Base-by-base conservation (phyloP, 2,797 vertebrate species). In the Sebastes taczanowskii region DNA sequence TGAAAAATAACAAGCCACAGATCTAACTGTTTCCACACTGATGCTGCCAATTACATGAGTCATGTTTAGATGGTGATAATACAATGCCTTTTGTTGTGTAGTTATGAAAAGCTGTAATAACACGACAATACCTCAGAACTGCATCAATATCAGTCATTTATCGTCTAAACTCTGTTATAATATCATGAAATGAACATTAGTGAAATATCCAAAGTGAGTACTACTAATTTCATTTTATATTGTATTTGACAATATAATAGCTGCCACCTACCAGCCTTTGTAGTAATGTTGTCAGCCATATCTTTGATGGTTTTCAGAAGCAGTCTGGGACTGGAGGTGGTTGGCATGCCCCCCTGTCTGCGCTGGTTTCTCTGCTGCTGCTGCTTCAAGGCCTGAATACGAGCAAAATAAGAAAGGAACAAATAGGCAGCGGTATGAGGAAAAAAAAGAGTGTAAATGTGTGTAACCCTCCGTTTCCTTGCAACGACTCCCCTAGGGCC, bases 351-450 rank as follows among this genome's bases (percentile, higher is more conserved):
- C 49, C 96, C 94, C 66, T 97, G 96, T 89, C 97, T 96, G 38
- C 97, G 97, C 91, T 96, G 96, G 91, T 96, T 96, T 78, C 96
- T 96, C 93, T 99, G 97, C 77, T 98, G 97, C 88, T 99, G 98
- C 92, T 99, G 98, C 89, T 98, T 99, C 89, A 99, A 89, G 80
- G 98, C 98, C 98, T 99, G 86, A 16, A 86, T 78, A 83, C 3
- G 3, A 72, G 68, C 22, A 71, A 78, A 89, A 78, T 18, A 78
- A 79, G 8, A 29, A 74, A 66, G 58, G 11, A 77, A 46, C 32
- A 78, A 81, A 85, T 4, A 72, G 14, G 27, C 34, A 60, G 81
- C 25, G 58, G 49, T 52, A 52, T 77, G 35, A 86, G 77, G 8
- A 20, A 49, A 80, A 84, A 63, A 9, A 11, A 80, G 65, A 80